These are phyloP conservation scores for Patella ulyssiponensis DNA, from an alignment of 2,888 invertebrate genomes.

Conservation along the genomic window DNA sequence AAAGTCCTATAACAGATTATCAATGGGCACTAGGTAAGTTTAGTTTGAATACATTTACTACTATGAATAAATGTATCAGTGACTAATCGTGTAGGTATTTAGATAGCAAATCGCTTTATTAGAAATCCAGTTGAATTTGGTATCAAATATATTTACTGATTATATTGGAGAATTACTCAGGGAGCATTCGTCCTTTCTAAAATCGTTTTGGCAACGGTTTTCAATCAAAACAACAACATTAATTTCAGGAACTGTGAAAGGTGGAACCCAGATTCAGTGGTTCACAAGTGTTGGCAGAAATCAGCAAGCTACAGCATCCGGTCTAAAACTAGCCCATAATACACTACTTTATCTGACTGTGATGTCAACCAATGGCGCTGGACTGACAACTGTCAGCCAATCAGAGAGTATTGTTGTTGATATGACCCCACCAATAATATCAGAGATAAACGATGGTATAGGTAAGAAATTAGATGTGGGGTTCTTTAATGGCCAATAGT, in stretches of 20 bases:
- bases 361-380: too few relatives aligned
- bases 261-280: slow-evolving; percentile 44
- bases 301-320: slow-evolving; percentile 40
- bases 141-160: too few relatives aligned
- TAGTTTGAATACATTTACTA: too few relatives aligned
- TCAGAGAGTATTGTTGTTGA: too few relatives aligned
- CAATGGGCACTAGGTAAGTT: slow-evolving; percentile 30
- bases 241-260: slow-evolving; percentile 41
- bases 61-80: too few relatives aligned
- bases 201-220: not conserved
- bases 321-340: too few relatives aligned
- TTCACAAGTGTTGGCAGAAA: slow-evolving; percentile 44
- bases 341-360: too few relatives aligned
- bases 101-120: not conserved
- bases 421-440: too few relatives aligned
- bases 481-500: too few relatives aligned
- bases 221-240: not conserved
- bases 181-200: too few relatives aligned
- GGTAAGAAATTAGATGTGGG: slow-evolving; percentile 18
- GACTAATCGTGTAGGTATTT: not conserved
- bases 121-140: not conserved
- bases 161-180: too few relatives aligned
- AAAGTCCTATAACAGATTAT: slow-evolving; percentile 30
- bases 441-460: slow-evolving; percentile 43
- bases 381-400: too few relatives aligned